These are phyloP conservation scores for Cichladusa arquata DNA, from an alignment of 2,113 vertebrate species.

Conservation along the genomic window DNA sequence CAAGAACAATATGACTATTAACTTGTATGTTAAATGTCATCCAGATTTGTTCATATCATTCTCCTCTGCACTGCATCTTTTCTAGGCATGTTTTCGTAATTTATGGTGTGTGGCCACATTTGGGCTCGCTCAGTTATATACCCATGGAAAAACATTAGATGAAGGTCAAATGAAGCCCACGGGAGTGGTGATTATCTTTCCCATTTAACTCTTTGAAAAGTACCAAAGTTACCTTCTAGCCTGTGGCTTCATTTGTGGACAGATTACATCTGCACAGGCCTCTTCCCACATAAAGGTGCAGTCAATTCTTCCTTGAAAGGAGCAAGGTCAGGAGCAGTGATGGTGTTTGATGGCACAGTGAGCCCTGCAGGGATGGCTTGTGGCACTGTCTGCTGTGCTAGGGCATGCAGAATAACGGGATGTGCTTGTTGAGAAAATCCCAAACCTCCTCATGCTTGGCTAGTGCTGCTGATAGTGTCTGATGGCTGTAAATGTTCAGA, in stretches of 20 bases:
- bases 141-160: neutral
- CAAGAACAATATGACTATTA: conserved; percentile 51
- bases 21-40: conserved; percentile 43
- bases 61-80: neutral
- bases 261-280: neutral
- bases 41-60: conserved; percentile 6
- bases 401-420: fast-evolving
- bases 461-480: neutral
- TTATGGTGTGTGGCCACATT: neutral
- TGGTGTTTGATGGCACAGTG: neutral
- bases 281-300: neutral
- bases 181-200: neutral
- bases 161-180: neutral
- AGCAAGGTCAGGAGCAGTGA: neutral
- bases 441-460: neutral
- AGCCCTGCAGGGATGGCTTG: too few relatives aligned
- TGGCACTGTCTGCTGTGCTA: neutral
- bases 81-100: neutral
- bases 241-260: neutral
- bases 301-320: neutral
- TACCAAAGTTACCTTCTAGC: neutral
- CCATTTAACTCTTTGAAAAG: neutral
- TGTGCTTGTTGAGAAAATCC: neutral
- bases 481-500: neutral
- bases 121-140: neutral